Evolutionary conservation across 2,888 invertebrate species (phyloP), one percentile per base, ranked within the genome.

Genomic region (Drosophila yooni): DNA sequence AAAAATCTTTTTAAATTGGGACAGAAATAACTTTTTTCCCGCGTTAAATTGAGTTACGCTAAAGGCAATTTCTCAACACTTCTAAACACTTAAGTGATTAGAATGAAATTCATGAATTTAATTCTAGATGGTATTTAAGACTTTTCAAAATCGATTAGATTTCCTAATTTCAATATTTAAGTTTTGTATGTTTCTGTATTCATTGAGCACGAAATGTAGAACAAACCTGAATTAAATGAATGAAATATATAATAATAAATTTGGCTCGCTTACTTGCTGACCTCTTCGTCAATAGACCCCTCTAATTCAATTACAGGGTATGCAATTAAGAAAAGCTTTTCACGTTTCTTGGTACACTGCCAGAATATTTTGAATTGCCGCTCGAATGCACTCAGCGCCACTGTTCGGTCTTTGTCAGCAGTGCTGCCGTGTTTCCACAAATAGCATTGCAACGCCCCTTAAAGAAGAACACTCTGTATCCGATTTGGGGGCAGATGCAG

Each of bases 271-370:
- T 4, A n/a, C 43, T 2, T 13, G 21, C 21, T 13, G 13, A 13
- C 13, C 43, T 21, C 43, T 13, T 13, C 7, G 21, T 3, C 7
- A 7, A 21, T 46, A 1, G 46, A 46, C 21, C 46, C 13, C 0
- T 21, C 21, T 15, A 21, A 0, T 7, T 13, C 6, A 31, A 18
- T 27, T 34, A n/a, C 2, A 33, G 53, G 11, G 50, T 38, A 15
- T 46, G 7, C 27, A 15, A 5, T n/a, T 27, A 31, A 27, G 52
- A 73, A 72, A 46, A 64, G 69, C 72, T 48, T 56, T 74, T 70
- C 60, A 67, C 70, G 74, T 71, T 74, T 73, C 15, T 82, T 88
- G 88, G 86, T 58, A 52, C 33, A 27, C 48, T 73, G 86, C 88
- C 89, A 88, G 71, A 67, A 67, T 59, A 70, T 63, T 38, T 57